Percentiles rank a stretch among this genome's conserved stretches.
Conservation (phyloP, 2,888 invertebrate genomes). For the Rotaria macrura region DNA sequence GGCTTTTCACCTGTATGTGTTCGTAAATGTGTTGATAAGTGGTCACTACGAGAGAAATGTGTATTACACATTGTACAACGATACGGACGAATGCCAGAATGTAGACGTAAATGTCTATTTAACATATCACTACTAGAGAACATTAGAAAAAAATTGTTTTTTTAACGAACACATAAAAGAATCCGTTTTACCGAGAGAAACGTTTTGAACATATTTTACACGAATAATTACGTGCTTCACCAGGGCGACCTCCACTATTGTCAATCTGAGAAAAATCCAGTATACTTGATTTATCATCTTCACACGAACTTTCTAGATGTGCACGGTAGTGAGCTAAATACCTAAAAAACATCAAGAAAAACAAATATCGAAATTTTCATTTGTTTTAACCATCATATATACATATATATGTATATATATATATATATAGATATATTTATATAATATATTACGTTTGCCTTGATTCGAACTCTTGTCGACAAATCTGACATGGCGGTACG, state of each 20-base stretch:
- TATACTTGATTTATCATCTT: neutral
- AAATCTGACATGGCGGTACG: neutral
- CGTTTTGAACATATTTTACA: constrained; percentile 20
- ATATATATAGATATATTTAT: no score
- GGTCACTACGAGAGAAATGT: constrained; percentile 86
- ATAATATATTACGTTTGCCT: neutral
- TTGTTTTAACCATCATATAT: neutral
- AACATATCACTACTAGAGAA: constrained; percentile 80
- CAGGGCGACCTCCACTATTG: neutral
- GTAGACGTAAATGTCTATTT: constrained; percentile 89
- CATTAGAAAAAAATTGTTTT: neutral
- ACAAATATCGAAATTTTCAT: neutral
- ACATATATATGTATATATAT: no score
- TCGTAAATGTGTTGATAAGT: constrained; percentile 87
- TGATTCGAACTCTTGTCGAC: neutral
- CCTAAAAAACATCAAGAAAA: neutral
- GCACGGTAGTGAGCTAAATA: constrained; percentile 12
- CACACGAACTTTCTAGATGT: neutral
- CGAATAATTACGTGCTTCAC: neutral
- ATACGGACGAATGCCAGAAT: constrained; percentile 94
- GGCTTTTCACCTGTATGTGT: constrained; percentile 75
- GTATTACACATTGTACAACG: constrained; percentile 86
- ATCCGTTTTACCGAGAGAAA: neutral
- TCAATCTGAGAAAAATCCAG: neutral
- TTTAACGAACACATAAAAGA: neutral